Base-by-base conservation (phyloP, 1,140 invertebrate species). In the Aphaenogaster floridana region DNA sequence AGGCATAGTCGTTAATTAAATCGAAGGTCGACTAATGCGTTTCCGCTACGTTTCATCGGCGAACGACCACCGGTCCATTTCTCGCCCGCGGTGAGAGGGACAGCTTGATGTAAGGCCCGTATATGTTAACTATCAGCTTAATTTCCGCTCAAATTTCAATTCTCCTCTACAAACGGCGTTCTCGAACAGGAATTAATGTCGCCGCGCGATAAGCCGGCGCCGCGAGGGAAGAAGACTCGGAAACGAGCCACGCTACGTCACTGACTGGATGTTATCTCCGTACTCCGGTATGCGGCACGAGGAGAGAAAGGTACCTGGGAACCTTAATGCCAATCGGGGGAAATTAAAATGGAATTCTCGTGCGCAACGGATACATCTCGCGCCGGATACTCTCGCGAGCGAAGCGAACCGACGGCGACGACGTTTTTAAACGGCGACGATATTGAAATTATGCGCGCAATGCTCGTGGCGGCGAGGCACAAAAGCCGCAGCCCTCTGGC, bases 391-490 rank as follows among this genome's bases (percentile, higher is more conserved):
- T 54, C 74, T 8, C 45, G 74, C 61, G 85, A 39, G 71, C 66
- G 74, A n/a, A 17, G 57, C 63, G 68, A 34, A 6, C 54, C 34
- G 34, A 42, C 48, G 50, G 7, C 54, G 42, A 48, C 69, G 66
- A n/a, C 80, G 42, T 83, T 84, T 84, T 84, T 61, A n/a, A 84
- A 61, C 13, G 68, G 54, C 42, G 50, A 36, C 74, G 88, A 90
- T 90, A 90, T 90, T 90, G 89, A 90, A 90, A 90, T 90, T 90
- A 89, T 90, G 89, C 88, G 78, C 89, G 86, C 89, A 80, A 90
- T 90, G 86, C 89, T 79, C 69, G 80, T 52, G 34, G 89, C 88
- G 89, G 88, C 88, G 59, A 54, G 71, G 88, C 57, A 89, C 88
- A 89, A 90, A 90, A 90, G 88, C 77, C 50, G 54, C 57, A 61